phyloP scores from a whole-genome alignment of 2,888 invertebrate genomes.

The Phengaris arion region DNA sequence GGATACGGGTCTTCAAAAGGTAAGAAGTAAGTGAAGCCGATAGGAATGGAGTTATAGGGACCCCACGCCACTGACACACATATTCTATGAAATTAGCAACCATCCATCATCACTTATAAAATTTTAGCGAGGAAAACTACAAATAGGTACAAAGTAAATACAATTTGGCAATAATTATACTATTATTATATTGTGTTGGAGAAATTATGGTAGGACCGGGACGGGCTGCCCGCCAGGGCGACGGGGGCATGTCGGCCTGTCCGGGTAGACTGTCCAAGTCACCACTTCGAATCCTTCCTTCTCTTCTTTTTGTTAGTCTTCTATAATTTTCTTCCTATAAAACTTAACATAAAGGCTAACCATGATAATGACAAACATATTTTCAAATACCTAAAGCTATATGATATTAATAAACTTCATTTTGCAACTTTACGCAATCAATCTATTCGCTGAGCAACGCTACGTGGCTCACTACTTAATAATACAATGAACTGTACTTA shows the following conservation, averaged over 20 bases:
- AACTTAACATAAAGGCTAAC: background rate
- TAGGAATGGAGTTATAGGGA: too few species aligned
- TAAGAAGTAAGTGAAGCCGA: too few species aligned
- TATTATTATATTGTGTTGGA: too few species aligned
- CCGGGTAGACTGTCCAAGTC: slow-evolving; percentile 72
- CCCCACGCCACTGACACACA: too few species aligned
- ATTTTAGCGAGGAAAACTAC: too few species aligned
- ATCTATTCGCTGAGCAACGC: slow-evolving; percentile 4
- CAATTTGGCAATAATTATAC: too few species aligned
- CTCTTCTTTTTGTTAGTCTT: slow-evolving; percentile 1
- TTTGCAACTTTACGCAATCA: slow-evolving; percentile 24
- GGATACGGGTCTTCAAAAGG: too few species aligned
- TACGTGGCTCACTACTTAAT: background rate
- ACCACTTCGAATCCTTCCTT: slow-evolving; percentile 31
- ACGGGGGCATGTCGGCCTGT: slow-evolving; percentile 62
- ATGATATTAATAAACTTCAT: slow-evolving; percentile 9
- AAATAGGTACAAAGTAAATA: too few species aligned
- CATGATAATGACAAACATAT: background rate
- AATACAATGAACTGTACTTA: slow-evolving; percentile 16
- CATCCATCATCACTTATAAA: too few species aligned
- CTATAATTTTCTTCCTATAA: background rate
- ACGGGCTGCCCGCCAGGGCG: slow-evolving; percentile 61
- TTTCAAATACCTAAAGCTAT: background rate
- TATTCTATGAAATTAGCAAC: too few species aligned
- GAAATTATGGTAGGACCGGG: slow-evolving; percentile 41